Base-by-base conservation (phyloP, 2,888 invertebrate species). In the Hirtodrosophila confusa region DNA sequence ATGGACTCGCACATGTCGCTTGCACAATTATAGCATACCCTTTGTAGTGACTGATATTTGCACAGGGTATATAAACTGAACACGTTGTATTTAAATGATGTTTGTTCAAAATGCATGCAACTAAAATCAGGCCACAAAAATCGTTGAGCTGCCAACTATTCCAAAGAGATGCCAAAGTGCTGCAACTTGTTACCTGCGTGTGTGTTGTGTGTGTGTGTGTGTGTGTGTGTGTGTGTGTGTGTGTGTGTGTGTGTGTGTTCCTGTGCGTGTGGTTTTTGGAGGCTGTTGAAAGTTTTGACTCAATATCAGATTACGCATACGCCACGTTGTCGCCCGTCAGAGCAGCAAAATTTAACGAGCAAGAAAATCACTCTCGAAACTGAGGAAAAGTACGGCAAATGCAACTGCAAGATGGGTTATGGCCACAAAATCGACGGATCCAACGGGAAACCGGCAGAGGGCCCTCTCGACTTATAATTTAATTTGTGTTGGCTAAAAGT, bases 251-350 rank as follows among this genome's bases (percentile, higher is more conserved):
- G 40, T 36, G 61, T 43, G 66, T 17, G 55, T 40, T 27, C 29
- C 55, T 37, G 66, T 17, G 54, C 6, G 55, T 40, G 55, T 12
- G 35, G 37, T 44, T 48, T 57, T 57, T 49, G 43, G 29, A 41
- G 63, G 65, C 44, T 66, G 49, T 33, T 35, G 45, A 55, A 62
- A 65, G 41, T 53, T 62, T 58, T 53, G 41, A 48, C n/a, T 67
- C 62, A 61, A 77, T 85, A 79, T 82, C 82, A 72, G 79, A 83
- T 85, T 85, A 83, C 82, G 82, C 69, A 85, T 82, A 83, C 82
- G 82, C 65, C 75, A 69, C 69, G 79, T 66, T 80, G 82, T 74
- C 65, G 73, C 43, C 60, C 74, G 70, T 45, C 61, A 62, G 61
- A 69, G 70, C 65, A 73, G 65, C 67, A 64, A 72, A 72, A 75